A percentile compares a stretch with the other conserved stretches of the same genome.
Conservation (phyloP, 2,113 vertebrate species). For the Poecile atricapillus region DNA sequence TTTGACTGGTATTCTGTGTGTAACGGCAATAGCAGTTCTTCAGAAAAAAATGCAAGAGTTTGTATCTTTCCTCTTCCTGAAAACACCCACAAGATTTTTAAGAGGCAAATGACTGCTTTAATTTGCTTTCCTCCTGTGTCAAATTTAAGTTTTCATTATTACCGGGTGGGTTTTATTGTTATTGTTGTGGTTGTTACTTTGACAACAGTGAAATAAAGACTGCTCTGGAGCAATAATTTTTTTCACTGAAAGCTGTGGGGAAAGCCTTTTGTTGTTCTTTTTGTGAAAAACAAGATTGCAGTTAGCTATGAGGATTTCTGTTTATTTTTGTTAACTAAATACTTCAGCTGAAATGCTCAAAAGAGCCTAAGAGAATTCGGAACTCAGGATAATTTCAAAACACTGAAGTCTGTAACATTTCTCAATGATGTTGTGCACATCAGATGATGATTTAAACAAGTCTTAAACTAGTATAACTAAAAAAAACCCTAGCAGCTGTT, state of each 20-base stretch:
- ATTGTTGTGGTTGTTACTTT: background rate
- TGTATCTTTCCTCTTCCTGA: background rate
- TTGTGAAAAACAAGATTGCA: background rate
- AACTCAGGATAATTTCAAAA: background rate
- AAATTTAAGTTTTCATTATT: background rate
- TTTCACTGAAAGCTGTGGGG: background rate
- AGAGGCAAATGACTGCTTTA: background rate
- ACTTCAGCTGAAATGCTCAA: background rate
- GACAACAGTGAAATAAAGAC: background rate
- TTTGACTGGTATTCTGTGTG: background rate
- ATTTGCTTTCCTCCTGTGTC: background rate
- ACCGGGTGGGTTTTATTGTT: background rate
- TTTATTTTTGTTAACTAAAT: background rate
- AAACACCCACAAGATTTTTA: background rate
- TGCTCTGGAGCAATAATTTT: background rate
- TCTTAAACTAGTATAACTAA: conserved; percentile 39
- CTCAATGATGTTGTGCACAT: background rate
- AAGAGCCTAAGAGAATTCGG: background rate
- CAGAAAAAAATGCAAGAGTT: background rate
- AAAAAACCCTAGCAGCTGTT: conserved; percentile 66
- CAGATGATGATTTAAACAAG: conserved; percentile 42
- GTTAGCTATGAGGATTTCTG: background rate
- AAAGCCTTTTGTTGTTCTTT: background rate
- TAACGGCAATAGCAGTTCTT: background rate
- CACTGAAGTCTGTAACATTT: background rate